These are phyloP conservation scores for Eremobia ochroleuca DNA, from an alignment of 2,888 invertebrate genomes.

Conservation along the genomic window DNA sequence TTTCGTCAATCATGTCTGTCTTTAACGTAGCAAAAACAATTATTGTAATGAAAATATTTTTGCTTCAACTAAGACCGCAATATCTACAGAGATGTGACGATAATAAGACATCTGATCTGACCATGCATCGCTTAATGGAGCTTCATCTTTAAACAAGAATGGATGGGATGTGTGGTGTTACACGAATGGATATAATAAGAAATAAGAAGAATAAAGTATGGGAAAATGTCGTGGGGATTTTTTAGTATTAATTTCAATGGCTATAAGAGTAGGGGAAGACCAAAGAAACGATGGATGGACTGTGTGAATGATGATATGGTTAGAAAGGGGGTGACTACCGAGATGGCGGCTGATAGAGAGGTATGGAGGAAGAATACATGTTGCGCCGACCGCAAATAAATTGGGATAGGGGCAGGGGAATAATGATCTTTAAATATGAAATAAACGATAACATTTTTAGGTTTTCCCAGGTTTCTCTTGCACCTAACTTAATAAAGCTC, in stretches of 20 bases:
- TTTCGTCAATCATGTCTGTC: conserved; percentile 7
- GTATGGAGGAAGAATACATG: not conserved
- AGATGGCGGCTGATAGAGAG: not conserved
- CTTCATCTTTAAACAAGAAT: not conserved
- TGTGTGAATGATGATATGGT: not conserved
- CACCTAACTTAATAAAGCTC: conserved; percentile 5
- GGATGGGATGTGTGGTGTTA: not conserved
- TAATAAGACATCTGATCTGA: not conserved
- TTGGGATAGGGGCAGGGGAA: not conserved
- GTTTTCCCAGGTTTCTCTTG: not conserved
- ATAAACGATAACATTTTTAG: not conserved
- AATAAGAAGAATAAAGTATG: too few relatives aligned
- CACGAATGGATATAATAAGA: not conserved
- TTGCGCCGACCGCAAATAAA: not conserved
- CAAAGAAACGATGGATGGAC: not conserved
- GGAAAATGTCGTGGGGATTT: not conserved
- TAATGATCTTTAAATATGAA: not conserved
- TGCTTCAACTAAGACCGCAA: not conserved
- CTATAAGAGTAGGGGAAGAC: not conserved
- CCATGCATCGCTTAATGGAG: not conserved
- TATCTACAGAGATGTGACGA: not conserved
- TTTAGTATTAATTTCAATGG: not conserved
- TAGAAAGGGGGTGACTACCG: not conserved
- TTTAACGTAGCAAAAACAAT: not conserved
- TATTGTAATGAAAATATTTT: not conserved